Evolutionary conservation across 35 echinoderm and acorn worm species (phyloP), one percentile per base, ranked within the genome.

Genomic region (Acanthaster planci): DNA sequence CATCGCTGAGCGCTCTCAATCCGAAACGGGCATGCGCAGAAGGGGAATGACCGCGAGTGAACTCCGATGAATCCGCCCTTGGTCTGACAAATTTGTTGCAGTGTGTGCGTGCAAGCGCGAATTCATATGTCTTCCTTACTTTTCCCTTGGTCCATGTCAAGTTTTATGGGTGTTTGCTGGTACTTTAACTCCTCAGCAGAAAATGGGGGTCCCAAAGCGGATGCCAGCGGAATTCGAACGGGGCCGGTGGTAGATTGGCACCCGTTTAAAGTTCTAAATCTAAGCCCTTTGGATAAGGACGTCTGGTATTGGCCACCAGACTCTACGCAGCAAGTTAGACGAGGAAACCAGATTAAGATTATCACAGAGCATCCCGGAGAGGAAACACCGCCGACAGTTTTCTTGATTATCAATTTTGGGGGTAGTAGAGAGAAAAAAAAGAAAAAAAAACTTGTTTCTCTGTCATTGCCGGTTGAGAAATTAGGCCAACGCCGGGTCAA

Each of bases 391-490:
- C 64, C 64, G 64, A 72, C 64, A 72, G 30, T 72, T 72, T 72
- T 72, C 26, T 35, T 72, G 34, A 72, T 72, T 72, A 14, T 30
- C 12, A 47, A 47, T 47, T 47, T 47, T 12, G 42, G 42, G 42
- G 42, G 42, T n/a, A n/a, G 42, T 47, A 6, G 42, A 47, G 42
- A 12, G 42, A 12, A 47, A 47, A 47, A 47, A 12, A 4, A 47
- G 12, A 47, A 47, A 47, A 47, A 47, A 47, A 60, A 29, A 72
- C 21, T 72, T 72, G 23, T 72, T 35, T 72, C 64, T 72, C 64
- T 72, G 64, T 72, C 64, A 72, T 72, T 72, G 64, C 64, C 64
- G 64, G 64, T 72, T 72, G 64, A 72, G 64, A 30, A 72, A 72
- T 72, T 72, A 72, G 64, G 64, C 64, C 64, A 72, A 29, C 23